Evolutionary conservation across 2,113 vertebrate species (phyloP).

Genomic region (Nothocercus nigrocapillus): DNA sequence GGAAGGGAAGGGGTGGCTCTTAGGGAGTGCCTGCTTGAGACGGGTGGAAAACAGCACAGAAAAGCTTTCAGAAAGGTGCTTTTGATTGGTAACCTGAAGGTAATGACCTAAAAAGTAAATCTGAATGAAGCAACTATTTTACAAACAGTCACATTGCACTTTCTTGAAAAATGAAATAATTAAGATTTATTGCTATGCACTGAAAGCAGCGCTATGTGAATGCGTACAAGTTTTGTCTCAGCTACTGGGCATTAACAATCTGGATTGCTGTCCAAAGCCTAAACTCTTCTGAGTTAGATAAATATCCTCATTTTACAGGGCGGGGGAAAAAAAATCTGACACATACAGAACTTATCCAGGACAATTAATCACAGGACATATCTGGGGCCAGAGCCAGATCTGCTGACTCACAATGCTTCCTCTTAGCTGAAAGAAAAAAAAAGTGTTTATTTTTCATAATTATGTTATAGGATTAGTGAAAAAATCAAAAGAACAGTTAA

Average conservation of each 20-base stretch:
- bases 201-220: neutral
- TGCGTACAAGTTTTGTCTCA: neutral
- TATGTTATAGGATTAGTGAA: neutral
- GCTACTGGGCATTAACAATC: neutral
- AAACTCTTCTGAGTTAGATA: neutral
- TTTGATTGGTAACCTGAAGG: neutral
- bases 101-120: neutral
- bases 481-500: neutral
- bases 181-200: accelerated
- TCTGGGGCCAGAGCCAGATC: neutral
- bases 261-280: neutral
- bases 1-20: neutral
- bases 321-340: neutral
- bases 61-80: neutral
- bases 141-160: neutral
- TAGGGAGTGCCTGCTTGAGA: neutral
- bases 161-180: neutral
- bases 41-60: neutral
- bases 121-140: neutral
- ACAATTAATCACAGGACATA: constrained; percentile 11
- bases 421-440: neutral
- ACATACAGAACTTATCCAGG: neutral
- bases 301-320: neutral
- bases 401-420: neutral
- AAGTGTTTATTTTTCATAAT: constrained; percentile 22